Base-by-base conservation (phyloP, 2,888 invertebrate genomes). In the Beris chalybata region DNA sequence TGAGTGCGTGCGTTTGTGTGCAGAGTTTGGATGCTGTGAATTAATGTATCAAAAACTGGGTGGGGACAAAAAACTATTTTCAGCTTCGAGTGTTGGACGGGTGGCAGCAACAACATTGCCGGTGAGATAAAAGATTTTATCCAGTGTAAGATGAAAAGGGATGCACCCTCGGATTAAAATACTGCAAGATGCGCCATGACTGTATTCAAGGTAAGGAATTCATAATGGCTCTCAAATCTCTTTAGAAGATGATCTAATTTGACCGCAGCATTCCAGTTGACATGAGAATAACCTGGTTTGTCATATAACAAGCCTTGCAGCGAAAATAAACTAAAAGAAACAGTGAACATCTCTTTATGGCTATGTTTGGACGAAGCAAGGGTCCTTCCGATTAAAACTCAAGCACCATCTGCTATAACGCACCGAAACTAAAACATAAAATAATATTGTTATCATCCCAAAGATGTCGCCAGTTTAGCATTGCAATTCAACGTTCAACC, bases 11-110 rank as follows among this genome's bases (percentile, higher is more conserved):
- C n/a, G 29, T 52, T 4, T 11, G 29, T 52, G 15, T 15, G 29
- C 22, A 30, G 11, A 30, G n/a, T 29, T 54, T 54, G 15, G n/a
- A 64, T 45, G 52, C 32, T 43, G 57, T 4, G 52, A 30, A 43
- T 58, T 30, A 13, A 55, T 32, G n/a, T 15, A 55, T 15, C n/a
- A n/a, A 38, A 12, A 55, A 61, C 31, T 59, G 68, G 68, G 68
- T 58, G 68, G 68, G 66, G 47, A 68, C 68, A 52, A 55, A 32
- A 52, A 61, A 57, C 53, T 64, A 67, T 65, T 67, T 59, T 61
- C 48, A 44, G 50, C 52, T 50, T 38, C 30, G n/a, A 43, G 38
- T 29, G 50, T 52, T 30, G 50, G 61, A 61, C 50, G 13, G 29
- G 30, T 11, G 29, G 15, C 29, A 15, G 7, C 22, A 13, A 57